Conservation (phyloP, 2,797 vertebrate genomes). For the Gallinago nigripennis region DNA sequence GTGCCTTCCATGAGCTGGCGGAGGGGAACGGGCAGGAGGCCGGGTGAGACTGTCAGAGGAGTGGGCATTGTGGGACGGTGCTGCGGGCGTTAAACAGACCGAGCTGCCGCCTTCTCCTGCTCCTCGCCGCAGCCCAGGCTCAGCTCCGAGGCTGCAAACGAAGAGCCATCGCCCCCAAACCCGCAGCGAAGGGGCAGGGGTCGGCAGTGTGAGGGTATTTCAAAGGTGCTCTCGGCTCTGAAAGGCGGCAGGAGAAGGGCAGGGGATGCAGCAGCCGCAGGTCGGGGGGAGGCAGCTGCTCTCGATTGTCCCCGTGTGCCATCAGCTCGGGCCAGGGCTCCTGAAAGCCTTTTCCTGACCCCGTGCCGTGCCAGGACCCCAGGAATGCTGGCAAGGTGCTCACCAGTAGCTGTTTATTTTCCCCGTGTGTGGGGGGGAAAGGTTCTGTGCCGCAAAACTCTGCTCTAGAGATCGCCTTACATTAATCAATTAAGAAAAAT, state of each 20-base stretch:
- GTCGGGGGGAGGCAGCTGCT: constrained; percentile 32
- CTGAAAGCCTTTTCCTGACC: not conserved
- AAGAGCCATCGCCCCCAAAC: not conserved
- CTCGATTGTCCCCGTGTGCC: not conserved
- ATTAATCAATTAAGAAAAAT: constrained; percentile 78
- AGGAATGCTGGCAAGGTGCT: accelerated
- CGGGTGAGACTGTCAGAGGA: not conserved
- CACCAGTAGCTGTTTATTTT: not conserved
- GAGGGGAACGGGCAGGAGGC: not conserved
- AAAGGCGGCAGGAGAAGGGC: not conserved
- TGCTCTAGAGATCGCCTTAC: constrained; percentile 22
- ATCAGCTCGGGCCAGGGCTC: not conserved
- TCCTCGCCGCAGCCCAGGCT: not conserved
- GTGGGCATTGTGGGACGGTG: not conserved
- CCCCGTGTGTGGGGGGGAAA: not conserved
- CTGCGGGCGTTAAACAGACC: accelerated
- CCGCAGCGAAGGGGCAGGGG: not conserved
- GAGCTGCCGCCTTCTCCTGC: not conserved
- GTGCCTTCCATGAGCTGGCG: not conserved
- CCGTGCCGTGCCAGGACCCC: accelerated
- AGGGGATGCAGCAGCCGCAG: not conserved
- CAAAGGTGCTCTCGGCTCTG: not conserved
- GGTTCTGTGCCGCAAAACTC: not conserved
- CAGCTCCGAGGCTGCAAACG: accelerated
- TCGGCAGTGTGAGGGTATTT: accelerated